A percentile compares a stretch with the other conserved stretches of the same genome.
Conservation (phyloP, 2,888 invertebrate species). For the Ormyrus nitidulus region DNA sequence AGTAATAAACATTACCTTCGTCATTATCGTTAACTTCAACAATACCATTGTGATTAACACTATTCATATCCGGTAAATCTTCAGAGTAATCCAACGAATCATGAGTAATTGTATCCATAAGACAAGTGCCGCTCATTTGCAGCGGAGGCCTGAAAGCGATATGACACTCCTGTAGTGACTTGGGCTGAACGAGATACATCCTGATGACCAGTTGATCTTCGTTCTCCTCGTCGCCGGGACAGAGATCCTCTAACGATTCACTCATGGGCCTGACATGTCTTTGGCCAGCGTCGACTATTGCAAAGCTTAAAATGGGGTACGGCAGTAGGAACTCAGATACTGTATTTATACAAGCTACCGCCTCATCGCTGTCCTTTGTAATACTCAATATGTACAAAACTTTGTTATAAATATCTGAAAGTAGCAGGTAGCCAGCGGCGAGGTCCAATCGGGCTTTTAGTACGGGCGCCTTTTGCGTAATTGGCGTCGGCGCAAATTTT, state of each 20-base stretch:
- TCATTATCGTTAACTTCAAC: constrained; percentile 68
- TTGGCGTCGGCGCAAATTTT: constrained; percentile 79
- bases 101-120: constrained; percentile 69
- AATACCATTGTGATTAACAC: constrained; percentile 69
- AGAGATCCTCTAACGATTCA: constrained; percentile 77
- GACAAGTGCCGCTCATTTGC: constrained; percentile 62
- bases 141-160: constrained; percentile 79
- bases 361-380: constrained; percentile 79
- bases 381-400: constrained; percentile 90
- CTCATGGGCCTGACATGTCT: constrained; percentile 69
- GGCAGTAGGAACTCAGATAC: constrained; percentile 92
- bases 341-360: constrained; percentile 82
- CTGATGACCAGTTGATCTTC: constrained; percentile 77
- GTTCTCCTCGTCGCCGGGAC: constrained; percentile 77
- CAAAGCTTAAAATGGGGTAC: constrained; percentile 92
- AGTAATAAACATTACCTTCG: constrained; percentile 54
- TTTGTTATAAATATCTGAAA: constrained; percentile 91
- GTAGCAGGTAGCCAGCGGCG: constrained; percentile 89
- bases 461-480: constrained; percentile 75
- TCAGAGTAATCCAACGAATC: constrained; percentile 70
- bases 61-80: constrained; percentile 66
- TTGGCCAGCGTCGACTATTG: constrained; percentile 86
- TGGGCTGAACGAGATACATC: constrained; percentile 90
- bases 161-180: constrained; percentile 90
- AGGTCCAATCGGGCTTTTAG: constrained; percentile 90